A percentile compares a stretch with the other conserved stretches of the same genome.
Evolutionary conservation across 2,888 invertebrate species (phyloP).

Genomic region (Nephrotoma flavescens): DNA sequence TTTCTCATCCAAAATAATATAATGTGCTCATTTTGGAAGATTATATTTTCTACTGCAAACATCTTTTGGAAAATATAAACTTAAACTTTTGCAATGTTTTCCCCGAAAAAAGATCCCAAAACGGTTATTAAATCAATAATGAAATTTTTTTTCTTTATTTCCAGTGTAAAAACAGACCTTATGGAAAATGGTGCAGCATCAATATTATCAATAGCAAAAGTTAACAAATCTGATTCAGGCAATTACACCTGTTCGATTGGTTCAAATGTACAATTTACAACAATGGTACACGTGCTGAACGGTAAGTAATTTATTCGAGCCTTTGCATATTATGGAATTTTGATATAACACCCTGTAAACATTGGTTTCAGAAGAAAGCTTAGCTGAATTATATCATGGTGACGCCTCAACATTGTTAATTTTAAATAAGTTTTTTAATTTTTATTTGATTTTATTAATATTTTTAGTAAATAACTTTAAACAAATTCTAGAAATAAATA

Average conservation of each 20-base stretch:
- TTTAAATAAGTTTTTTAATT: background rate
- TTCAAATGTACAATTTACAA: conserved; percentile 34
- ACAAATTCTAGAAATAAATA: background rate
- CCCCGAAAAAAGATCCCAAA: too few relatives aligned
- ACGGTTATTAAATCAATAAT: too few relatives aligned
- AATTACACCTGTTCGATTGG: conserved; percentile 39
- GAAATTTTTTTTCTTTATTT: background rate
- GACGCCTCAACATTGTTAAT: conserved; percentile 9
- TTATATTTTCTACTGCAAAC: background rate
- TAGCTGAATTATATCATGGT: conserved; percentile 42
- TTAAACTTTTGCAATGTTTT: too few relatives aligned
- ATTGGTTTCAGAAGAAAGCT: conserved; percentile 41
- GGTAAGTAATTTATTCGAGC: conserved; percentile 26
- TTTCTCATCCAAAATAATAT: background rate
- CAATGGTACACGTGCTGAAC: conserved; percentile 38
- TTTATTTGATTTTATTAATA: background rate
- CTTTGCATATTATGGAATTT: background rate
- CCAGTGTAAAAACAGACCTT: conserved; percentile 37
- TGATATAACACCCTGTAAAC: conserved; percentile 9
- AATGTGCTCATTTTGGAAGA: background rate
- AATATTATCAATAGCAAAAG: conserved; percentile 35
- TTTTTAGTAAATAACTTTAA: background rate
- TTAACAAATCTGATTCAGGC: conserved; percentile 36
- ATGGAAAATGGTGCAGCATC: conserved; percentile 38
- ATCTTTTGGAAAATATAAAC: too few relatives aligned